Evolutionary conservation across 2,888 invertebrate species (phyloP), one percentile per base, ranked within the genome.

Genomic region (Molanna angustata): DNA sequence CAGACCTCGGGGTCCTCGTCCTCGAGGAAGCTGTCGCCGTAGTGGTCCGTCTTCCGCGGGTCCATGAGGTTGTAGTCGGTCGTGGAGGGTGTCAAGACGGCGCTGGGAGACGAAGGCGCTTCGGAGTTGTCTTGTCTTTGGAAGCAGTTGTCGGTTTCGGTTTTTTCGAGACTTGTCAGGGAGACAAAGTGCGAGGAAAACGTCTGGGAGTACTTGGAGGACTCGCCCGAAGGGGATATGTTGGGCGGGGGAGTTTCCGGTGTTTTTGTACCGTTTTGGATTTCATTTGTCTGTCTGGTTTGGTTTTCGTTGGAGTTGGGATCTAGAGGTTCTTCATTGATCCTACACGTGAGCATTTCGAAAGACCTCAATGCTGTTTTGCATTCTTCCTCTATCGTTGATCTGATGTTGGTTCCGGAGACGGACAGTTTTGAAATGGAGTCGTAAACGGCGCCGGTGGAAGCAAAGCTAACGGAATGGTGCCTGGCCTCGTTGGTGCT

Each of bases 191-290:
- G 82, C 35, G 82, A 82, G 33, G 82, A 83, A 62, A 83, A 83
- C 6, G 80, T 79, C 66, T 83, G 82, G 2, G 80, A 80, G 61
- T 76, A 76, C 41, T 72, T 76, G 58, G 80, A 69, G 18, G 78
- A 56, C 56, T 63, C 44, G 35, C 53, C 54, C 13, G 72, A 67
- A 48, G 75, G 73, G 42, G 79, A 78, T 13, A 85, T 75, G 65
- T 85, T 85, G 13, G 85, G 83, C 40, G 83, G 82, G 17, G 86
- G 85, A 2, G 85, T 85, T 62, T 85, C 85, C 6, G 85, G 85
- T 3, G 85, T 85, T 62, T 70, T 71, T 42, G 65, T 62, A 27
- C 49, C 52, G 39, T 49, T 54, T 20, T 49, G 45, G 0, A 48
- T 19, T 33, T 33, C 27, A 31, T 17, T 44, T 20, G 3, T 42